These are phyloP conservation scores for Gobio gobio DNA, from an alignment of 2,113 vertebrate genomes.

Conservation along the genomic window DNA sequence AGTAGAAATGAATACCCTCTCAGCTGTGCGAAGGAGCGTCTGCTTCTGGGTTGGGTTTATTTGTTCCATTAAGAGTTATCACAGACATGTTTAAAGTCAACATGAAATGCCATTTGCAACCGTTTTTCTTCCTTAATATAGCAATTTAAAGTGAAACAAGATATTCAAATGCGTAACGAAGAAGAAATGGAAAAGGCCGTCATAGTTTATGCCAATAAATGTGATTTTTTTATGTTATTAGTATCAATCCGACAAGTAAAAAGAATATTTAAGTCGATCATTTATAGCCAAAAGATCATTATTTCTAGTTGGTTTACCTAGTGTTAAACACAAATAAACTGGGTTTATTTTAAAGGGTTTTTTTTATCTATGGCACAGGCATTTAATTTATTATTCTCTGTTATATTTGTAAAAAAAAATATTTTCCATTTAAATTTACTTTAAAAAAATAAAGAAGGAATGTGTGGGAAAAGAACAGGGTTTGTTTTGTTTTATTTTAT, in stretches of 20 bases:
- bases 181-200: background rate
- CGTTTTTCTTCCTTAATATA: background rate
- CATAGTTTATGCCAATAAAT: background rate
- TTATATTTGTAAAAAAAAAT: too few relatives aligned
- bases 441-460: too few relatives aligned
- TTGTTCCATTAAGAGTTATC: conserved; percentile 21
- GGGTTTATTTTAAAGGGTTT: too few relatives aligned
- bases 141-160: background rate
- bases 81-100: background rate
- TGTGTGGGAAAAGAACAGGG: too few relatives aligned
- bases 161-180: background rate
- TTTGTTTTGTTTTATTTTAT: too few relatives aligned
- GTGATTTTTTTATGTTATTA: background rate
- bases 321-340: background rate
- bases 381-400: background rate
- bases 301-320: background rate
- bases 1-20: conserved; percentile 45
- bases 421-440: too few relatives aligned
- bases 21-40: background rate
- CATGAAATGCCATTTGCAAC: background rate
- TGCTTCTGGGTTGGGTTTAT: background rate
- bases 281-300: background rate
- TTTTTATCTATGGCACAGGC: background rate
- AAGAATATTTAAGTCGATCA: background rate
- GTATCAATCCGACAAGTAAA: background rate